Evolutionary conservation across 1,140 invertebrate species (phyloP), one percentile per base, ranked within the genome.

Genomic region (Drosophila guanche): DNA sequence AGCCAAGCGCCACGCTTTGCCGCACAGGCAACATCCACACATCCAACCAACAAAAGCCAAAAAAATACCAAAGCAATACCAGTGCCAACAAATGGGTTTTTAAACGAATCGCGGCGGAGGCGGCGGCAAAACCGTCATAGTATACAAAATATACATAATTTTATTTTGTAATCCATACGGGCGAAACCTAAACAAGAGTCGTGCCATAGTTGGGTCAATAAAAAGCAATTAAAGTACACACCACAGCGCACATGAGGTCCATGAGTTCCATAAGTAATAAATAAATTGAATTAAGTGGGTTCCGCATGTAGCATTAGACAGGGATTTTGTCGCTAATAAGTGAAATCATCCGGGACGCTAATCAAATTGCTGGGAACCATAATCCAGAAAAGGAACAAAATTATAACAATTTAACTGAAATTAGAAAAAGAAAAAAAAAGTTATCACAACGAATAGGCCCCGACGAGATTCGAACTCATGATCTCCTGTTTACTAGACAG

Each of bases 401-500:
- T 67, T 23, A 55, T 29, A 33, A 65, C 10, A 33, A 63, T n/a
- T 46, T 16, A 42, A 29, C 12, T 37, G 3, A 22, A 65, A 40
- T 14, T 16, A 22, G 8, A 20, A 4, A 7, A 7, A 14, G 8
- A 4, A 6, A 23, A 69, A 50, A 70, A 25, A 3, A 29, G 22
- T 0, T 40, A 54, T 37, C 48, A 33, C 14, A 7, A n/a, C 0
- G 33, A n/a, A 72, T 43, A 91, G 92, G 92, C 92, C 92, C 93
- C 92, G 92, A 90, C 92, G 93, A 92, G 93, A 93, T 93, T 93
- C 93, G 93, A 93, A 93, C 93, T 92, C 93, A 90, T 90, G 93
- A 93, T 93, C 92, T 93, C 93, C 93, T 93, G 93, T 93, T 93
- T 93, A 93, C 93, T 93, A 93, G 93, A 93, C 93, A 93, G 93